Percentiles rank a stretch among this genome's conserved stretches.
Evolutionary conservation across 2,888 invertebrate species (phyloP).

Genomic region (Drosophila sordidula): DNA sequence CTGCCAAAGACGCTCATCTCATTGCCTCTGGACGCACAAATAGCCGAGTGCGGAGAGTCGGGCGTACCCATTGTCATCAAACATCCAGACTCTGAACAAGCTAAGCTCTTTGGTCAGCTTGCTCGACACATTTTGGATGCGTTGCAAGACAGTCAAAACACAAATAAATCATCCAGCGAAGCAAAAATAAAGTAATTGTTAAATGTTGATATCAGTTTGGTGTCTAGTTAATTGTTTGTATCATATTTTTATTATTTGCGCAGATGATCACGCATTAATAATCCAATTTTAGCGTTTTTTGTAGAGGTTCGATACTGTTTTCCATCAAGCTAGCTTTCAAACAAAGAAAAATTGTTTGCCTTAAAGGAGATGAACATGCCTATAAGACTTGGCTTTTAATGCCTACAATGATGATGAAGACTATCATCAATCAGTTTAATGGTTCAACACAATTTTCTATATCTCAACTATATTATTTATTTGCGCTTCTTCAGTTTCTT

Average conservation of each 20-base stretch:
- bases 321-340: too few species aligned
- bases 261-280: background rate
- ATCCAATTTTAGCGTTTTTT: too few species aligned
- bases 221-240: too few species aligned
- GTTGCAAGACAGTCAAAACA: conserved; percentile 10
- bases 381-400: background rate
- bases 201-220: background rate
- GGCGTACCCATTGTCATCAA: conserved; percentile 83
- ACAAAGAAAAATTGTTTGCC: too few species aligned
- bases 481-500: conserved; percentile 86
- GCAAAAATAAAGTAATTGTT: conserved; percentile 15
- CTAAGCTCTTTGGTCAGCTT: conserved; percentile 65
- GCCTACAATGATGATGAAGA: too few species aligned
- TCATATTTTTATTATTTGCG: background rate
- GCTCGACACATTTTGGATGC: conserved; percentile 48
- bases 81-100: conserved; percentile 77
- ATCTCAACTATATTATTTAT: conserved; percentile 61
- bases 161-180: background rate
- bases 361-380: background rate
- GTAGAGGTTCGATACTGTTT: too few species aligned
- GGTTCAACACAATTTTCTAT: background rate
- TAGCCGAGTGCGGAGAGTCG: conserved; percentile 83
- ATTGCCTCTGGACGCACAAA: conserved; percentile 81
- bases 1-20: conserved; percentile 89
- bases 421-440: too few species aligned